A percentile compares a stretch with the other conserved stretches of the same genome.
These are phyloP conservation scores for Cassiopea andromeda DNA, from an alignment of 30 jellyfish, hydroid and myxozoan species.

Conservation along the genomic window DNA sequence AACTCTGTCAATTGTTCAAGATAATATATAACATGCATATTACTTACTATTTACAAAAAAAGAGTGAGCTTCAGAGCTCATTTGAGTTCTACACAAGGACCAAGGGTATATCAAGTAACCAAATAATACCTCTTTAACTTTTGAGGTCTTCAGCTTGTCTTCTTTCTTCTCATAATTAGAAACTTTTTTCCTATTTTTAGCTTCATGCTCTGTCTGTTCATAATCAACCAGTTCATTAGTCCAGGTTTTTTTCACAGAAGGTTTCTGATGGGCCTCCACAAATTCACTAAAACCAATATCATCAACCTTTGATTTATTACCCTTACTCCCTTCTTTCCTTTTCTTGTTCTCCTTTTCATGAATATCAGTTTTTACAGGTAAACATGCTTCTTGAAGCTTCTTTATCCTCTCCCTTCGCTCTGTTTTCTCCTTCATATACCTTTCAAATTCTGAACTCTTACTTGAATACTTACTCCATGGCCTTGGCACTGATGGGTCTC, in stretches of 20 bases:
- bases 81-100: too few relatives aligned
- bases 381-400: constrained; percentile 63
- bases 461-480: constrained; percentile 98
- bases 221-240: constrained; percentile 59
- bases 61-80: too few relatives aligned
- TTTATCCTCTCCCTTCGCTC: constrained; percentile 78
- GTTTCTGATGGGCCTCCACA: constrained; percentile 73
- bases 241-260: constrained; percentile 81
- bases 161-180: constrained; percentile 6
- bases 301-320: constrained; percentile 17
- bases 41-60: too few relatives aligned
- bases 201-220: background rate
- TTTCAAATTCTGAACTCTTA: constrained; percentile 83
- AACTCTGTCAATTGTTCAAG: too few relatives aligned
- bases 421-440: constrained; percentile 61
- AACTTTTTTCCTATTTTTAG: background rate
- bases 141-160: background rate
- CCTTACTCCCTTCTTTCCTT: background rate
- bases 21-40: too few relatives aligned
- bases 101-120: too few relatives aligned
- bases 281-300: constrained; percentile 80
- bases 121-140: constrained; percentile 27
- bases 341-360: constrained; percentile 12
- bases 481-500: constrained; percentile 93
- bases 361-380: background rate